Conservation (phyloP, 2,888 invertebrate species). For the Philopedon plagiatum region DNA sequence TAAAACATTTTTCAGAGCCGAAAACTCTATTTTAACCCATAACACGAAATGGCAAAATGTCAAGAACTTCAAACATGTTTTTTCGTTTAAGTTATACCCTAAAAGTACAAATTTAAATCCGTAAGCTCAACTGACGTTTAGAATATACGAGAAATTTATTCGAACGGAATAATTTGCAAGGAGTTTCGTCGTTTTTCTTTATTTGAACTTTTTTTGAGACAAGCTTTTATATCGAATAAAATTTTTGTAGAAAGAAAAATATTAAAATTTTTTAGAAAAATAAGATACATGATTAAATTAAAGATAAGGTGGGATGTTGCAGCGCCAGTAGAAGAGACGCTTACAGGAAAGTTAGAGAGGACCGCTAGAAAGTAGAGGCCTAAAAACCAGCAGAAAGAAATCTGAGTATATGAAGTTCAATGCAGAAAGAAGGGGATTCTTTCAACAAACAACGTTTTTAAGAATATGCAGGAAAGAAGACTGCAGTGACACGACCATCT, state of each 20-base stretch:
- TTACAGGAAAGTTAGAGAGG: no score
- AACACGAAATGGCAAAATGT: neutral
- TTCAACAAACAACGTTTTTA: no score
- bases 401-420: no score
- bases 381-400: no score
- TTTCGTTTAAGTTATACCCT: neutral
- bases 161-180: neutral
- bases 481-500: no score
- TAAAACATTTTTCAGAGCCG: neutral
- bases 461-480: no score
- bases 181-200: constrained; percentile 7
- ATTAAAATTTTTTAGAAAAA: neutral
- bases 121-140: neutral
- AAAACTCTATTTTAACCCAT: neutral
- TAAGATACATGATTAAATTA: no score
- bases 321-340: no score
- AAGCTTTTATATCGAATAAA: neutral
- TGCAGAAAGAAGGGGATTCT: no score
- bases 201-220: neutral
- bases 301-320: no score
- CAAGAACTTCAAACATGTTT: neutral
- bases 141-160: constrained; percentile 2
- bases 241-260: neutral
- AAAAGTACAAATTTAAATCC: constrained; percentile 3
- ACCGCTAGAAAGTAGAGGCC: no score